Evolutionary conservation across 2,797 vertebrate species (phyloP).

Genomic region (Myotis findleyi): DNA sequence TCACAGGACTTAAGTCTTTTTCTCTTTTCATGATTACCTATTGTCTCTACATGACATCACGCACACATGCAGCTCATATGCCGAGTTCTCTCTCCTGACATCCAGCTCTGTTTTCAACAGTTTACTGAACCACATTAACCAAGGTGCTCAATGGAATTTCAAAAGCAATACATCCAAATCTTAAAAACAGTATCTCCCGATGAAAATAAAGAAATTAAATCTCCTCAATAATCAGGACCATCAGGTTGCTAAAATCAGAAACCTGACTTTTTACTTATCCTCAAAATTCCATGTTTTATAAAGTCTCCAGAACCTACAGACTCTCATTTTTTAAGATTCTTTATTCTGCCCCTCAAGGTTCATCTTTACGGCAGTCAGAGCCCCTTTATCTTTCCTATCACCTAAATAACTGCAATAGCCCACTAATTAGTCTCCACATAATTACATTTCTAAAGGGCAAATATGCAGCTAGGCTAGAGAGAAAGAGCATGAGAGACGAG

Average conservation of each 20-base stretch:
- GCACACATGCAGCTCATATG: not conserved
- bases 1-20: not conserved
- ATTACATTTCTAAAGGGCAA: conserved; percentile 73
- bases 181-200: not conserved
- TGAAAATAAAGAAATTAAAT: not conserved
- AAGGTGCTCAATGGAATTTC: not conserved
- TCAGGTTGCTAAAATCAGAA: conserved; percentile 4
- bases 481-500: not conserved
- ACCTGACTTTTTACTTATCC: not conserved
- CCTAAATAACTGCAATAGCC: conserved; percentile 48
- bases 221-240: not conserved
- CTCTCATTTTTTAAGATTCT: not conserved
- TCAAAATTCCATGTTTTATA: not conserved
- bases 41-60: not conserved
- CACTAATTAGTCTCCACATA: conserved; percentile 68
- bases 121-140: not conserved
- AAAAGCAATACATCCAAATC: conserved; percentile 41
- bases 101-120: not conserved
- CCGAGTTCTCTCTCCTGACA: not conserved
- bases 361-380: conserved; percentile 25
- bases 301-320: not conserved
- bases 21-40: not conserved
- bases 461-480: conserved; percentile 32
- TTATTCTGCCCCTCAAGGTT: conserved; percentile 8
- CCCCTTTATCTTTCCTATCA: conserved; percentile 52